These are phyloP conservation scores for Drosophila pseudoobscura DNA, from an alignment of 1,140 invertebrate genomes.

Conservation along the genomic window DNA sequence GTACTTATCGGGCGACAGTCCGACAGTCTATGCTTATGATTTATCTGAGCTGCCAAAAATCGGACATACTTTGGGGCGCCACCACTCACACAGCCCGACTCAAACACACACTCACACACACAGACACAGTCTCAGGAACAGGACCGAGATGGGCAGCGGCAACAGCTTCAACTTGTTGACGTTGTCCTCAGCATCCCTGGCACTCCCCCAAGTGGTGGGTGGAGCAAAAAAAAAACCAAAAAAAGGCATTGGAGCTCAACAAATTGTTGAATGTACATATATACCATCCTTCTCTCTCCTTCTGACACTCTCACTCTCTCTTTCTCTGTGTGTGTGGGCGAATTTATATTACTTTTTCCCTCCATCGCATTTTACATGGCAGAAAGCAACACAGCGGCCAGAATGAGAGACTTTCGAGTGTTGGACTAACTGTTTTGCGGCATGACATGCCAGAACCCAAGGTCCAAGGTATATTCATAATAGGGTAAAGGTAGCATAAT, in stretches of 20 bases:
- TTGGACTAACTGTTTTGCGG: slow-evolving; percentile 75
- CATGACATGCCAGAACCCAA: slow-evolving; percentile 44
- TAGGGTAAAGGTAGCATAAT: too few relatives aligned
- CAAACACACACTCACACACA: slow-evolving; percentile 1
- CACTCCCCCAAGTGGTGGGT: slow-evolving; percentile 61
- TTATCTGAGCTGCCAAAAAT: slow-evolving; percentile 20
- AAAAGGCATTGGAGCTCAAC: slow-evolving; percentile 67
- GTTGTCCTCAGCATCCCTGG: slow-evolving; percentile 54
- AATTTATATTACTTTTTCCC: slow-evolving; percentile 45
- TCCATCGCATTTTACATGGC: slow-evolving; percentile 33
- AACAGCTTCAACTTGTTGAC: slow-evolving; percentile 80
- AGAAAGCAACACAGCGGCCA: slow-evolving; percentile 31
- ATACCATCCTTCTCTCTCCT: background rate
- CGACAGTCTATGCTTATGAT: slow-evolving; percentile 32
- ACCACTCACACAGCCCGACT: slow-evolving; percentile 7
- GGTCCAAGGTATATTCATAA: too few relatives aligned
- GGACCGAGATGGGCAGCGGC: slow-evolving; percentile 54
- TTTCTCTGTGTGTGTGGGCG: slow-evolving; percentile 35
- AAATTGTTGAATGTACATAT: slow-evolving; percentile 75
- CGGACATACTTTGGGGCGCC: slow-evolving; percentile 34
- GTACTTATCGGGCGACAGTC: slow-evolving; percentile 23
- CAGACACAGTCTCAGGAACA: slow-evolving; percentile 9
- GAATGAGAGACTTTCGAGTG: slow-evolving; percentile 47
- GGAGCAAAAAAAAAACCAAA: slow-evolving; percentile 44
- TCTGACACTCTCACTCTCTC: too few relatives aligned